Percentiles rank a stretch among this genome's conserved stretches.
Evolutionary conservation across 2,797 vertebrate species (phyloP).

Genomic region (Trachops cirrhosus): DNA sequence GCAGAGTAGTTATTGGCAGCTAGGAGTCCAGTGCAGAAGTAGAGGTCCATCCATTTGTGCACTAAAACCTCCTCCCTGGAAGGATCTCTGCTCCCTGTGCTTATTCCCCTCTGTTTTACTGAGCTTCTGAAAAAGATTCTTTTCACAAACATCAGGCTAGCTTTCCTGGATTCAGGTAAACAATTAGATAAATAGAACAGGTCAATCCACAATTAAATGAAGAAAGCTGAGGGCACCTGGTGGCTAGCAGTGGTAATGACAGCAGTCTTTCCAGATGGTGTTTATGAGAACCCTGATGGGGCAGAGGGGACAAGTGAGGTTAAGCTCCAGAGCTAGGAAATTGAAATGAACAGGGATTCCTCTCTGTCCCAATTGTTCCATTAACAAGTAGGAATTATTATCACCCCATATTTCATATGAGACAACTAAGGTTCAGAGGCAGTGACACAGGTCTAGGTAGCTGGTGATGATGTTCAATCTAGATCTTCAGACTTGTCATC

Average conservation of each 20-base stretch:
- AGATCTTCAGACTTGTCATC: not conserved
- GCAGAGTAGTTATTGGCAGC: not conserved
- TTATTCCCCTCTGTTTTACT: constrained; percentile 8
- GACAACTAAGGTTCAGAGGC: not conserved
- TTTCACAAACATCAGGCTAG: constrained; percentile 19
- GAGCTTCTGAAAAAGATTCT: constrained; percentile 25
- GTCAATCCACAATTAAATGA: not conserved
- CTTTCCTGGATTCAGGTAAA: constrained; percentile 13
- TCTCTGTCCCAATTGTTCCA: not conserved
- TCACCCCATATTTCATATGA: not conserved
- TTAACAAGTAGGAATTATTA: not conserved
- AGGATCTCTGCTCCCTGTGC: not conserved
- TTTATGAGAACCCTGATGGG: not conserved
- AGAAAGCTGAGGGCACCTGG: constrained; percentile 50
- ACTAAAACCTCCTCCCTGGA: not conserved
- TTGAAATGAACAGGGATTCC: not conserved
- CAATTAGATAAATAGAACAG: constrained; percentile 6
- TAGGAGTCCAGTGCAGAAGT: not conserved
- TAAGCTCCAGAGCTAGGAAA: not conserved
- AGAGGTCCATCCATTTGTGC: not conserved
- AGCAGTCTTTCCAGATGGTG: not conserved
- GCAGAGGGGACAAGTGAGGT: not conserved
- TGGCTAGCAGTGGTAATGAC: not conserved
- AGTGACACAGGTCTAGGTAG: not conserved
- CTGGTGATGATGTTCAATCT: not conserved